Evolutionary conservation across 1,140 invertebrate species (phyloP).

Genomic region (Aricia agestis): DNA sequence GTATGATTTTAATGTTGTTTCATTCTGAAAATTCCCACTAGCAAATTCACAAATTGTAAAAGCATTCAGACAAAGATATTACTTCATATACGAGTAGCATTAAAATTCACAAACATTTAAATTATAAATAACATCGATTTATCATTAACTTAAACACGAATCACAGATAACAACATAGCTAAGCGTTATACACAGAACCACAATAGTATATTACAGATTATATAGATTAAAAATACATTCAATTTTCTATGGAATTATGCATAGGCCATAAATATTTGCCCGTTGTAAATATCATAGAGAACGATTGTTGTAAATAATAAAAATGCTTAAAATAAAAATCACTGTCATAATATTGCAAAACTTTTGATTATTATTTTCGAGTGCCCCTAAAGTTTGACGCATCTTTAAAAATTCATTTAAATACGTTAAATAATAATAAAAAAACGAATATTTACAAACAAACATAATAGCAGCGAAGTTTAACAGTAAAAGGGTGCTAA

Average conservation of each 20-base stretch:
- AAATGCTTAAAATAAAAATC: conserved; percentile 29
- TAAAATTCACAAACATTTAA: conserved; percentile 13
- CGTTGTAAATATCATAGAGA: conserved; percentile 17
- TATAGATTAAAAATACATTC: conserved; percentile 2
- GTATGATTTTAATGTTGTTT: too few species aligned
- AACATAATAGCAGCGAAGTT: neutral
- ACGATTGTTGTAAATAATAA: conserved; percentile 27
- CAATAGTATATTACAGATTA: conserved; percentile 17
- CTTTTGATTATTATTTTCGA: conserved; percentile 13
- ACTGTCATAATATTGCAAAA: conserved; percentile 31
- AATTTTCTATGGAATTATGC: conserved; percentile 12
- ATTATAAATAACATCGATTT: conserved; percentile 19
- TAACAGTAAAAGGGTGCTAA: neutral
- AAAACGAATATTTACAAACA: neutral
- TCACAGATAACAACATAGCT: conserved; percentile 24
- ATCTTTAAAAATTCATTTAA: conserved; percentile 15
- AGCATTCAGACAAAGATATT: neutral
- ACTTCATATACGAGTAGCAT: neutral
- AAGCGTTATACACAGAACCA: conserved; percentile 16
- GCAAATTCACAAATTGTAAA: neutral
- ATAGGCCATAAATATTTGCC: conserved; percentile 14
- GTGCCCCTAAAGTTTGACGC: conserved; percentile 36
- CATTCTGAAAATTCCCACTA: too few species aligned
- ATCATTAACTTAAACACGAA: conserved; percentile 21
- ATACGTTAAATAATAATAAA: conserved; percentile 15